Evolutionary conservation across 2,888 invertebrate species (phyloP).

Genomic region (Eupithecia pulchellata): DNA sequence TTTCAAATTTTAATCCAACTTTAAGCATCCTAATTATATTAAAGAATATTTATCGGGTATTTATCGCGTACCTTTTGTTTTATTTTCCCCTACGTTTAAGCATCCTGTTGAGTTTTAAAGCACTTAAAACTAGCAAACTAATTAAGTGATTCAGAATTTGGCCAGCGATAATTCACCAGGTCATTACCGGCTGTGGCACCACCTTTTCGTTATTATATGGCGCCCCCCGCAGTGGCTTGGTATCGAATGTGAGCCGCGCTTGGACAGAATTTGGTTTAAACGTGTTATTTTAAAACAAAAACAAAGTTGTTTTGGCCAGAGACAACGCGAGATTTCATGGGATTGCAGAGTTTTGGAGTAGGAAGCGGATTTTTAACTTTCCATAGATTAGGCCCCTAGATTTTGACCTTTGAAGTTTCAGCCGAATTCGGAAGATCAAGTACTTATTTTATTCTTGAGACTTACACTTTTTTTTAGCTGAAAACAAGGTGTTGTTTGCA

Average conservation of each 20-base stretch:
- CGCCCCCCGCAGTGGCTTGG: conserved; percentile 23
- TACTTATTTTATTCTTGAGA: too few species aligned
- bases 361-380: too few species aligned
- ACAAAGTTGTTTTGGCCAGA: neutral
- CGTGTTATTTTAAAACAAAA: neutral
- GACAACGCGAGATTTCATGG: neutral
- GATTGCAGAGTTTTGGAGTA: neutral
- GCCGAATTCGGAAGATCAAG: too few species aligned
- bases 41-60: too few species aligned
- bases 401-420: too few species aligned
- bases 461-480: too few species aligned
- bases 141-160: conserved; percentile 17
- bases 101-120: neutral
- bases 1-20: neutral
- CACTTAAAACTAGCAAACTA: conserved; percentile 1
- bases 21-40: too few species aligned
- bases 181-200: conserved; percentile 26
- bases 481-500: too few species aligned
- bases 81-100: neutral
- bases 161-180: conserved; percentile 27
- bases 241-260: conserved; percentile 18
- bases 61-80: too few species aligned
- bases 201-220: conserved; percentile 32
- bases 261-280: conserved; percentile 6
- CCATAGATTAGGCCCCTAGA: too few species aligned